Conservation (phyloP, 2,888 invertebrate species). For the Hoplodrina ambigua region DNA sequence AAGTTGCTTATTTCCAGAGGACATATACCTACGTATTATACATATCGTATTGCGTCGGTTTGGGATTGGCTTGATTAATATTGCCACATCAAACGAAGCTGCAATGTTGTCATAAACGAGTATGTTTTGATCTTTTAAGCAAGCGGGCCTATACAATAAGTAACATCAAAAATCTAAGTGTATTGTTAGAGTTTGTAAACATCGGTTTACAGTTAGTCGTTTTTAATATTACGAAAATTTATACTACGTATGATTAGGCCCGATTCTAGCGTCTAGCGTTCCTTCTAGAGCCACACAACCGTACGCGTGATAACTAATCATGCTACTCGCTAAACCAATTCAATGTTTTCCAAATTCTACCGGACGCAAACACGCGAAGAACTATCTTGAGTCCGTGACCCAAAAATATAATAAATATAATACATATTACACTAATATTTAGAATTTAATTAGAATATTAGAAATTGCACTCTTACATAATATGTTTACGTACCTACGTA, state of each 20-base stretch:
- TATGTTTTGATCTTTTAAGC: not conserved
- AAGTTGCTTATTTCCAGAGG: not conserved
- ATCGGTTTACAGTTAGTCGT: not conserved
- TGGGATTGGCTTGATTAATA: conserved; percentile 9
- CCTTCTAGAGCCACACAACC: not conserved
- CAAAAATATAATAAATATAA: not conserved
- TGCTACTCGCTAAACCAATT: not conserved
- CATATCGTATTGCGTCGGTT: not conserved
- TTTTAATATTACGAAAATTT: not conserved
- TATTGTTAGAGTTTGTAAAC: not conserved
- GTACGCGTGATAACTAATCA: not conserved
- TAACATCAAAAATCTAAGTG: not conserved
- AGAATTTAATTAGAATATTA: not conserved
- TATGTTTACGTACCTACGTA: not conserved
- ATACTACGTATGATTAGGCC: not conserved
- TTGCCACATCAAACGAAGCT: conserved; percentile 3
- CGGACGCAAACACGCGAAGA: not conserved
- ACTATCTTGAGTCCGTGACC: not conserved
- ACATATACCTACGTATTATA: not conserved
- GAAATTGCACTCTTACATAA: not conserved
- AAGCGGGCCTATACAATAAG: not conserved
- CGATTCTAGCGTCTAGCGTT: not conserved
- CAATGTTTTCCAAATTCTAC: not conserved
- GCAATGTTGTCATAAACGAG: not conserved
- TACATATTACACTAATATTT: not conserved